phyloP scores from a whole-genome alignment of 2,797 vertebrate genomes.

The Poeciliopsis presidionis region DNA sequence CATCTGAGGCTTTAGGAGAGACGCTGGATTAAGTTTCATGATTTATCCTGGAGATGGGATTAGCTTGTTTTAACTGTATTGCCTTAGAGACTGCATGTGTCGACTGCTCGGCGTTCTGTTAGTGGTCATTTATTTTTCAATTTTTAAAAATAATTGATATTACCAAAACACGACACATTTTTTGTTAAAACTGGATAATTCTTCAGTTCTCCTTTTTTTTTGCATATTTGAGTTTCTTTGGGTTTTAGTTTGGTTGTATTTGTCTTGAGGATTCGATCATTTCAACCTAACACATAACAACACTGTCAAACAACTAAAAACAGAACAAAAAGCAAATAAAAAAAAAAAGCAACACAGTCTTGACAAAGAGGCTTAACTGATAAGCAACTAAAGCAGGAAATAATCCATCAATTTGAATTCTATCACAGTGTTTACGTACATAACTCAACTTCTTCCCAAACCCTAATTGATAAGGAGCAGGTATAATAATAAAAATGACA shows the following conservation, averaged over 20 bases:
- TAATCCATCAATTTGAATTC: neutral
- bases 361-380: neutral
- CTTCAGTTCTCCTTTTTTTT: neutral
- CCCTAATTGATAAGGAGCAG: neutral
- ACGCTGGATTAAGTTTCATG: neutral
- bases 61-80: neutral
- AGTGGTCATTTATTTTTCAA: neutral
- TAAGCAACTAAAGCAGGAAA: neutral
- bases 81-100: neutral
- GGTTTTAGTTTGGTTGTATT: neutral
- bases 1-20: neutral
- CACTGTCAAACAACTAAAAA: neutral
- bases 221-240: neutral
- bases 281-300: neutral
- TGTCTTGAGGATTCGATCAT: neutral
- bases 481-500: neutral
- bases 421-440: neutral
- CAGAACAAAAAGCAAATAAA: neutral
- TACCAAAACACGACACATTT: neutral
- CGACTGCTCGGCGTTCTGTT: neutral
- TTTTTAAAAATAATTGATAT: neutral
- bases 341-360: neutral
- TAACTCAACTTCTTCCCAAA: neutral
- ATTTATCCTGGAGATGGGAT: neutral
- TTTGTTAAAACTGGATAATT: neutral